Conservation (phyloP, 1,140 invertebrate genomes). For the Neodiprion pinetum region DNA sequence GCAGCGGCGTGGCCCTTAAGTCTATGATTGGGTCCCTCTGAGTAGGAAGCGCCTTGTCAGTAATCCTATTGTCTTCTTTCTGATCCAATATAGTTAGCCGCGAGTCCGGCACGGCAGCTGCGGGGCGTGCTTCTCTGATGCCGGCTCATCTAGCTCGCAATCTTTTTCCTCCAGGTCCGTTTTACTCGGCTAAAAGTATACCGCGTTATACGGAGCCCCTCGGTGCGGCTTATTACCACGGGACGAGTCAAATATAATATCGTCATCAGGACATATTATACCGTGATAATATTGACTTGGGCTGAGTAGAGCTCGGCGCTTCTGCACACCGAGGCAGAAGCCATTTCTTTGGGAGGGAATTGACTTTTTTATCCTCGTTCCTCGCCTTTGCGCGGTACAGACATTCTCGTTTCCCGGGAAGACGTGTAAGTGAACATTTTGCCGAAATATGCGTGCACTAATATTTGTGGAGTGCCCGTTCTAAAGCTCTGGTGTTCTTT, state of each 20-base stretch:
- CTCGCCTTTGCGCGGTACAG: not conserved
- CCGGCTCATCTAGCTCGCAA: no score
- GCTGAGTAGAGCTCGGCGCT: not conserved
- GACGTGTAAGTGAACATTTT: no score
- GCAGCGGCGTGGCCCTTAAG: not conserved
- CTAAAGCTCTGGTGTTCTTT: no score
- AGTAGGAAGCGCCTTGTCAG: constrained; percentile 16
- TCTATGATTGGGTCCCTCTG: constrained; percentile 13
- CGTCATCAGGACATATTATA: not conserved
- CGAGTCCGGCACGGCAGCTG: not conserved
- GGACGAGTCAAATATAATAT: not conserved
- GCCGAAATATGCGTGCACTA: no score
- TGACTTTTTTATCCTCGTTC: not conserved
- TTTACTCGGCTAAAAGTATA: not conserved
- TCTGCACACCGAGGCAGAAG: not conserved
- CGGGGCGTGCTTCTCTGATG: no score
- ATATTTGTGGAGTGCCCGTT: no score
- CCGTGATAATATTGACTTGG: constrained; percentile 1
- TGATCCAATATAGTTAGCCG: constrained; percentile 10
- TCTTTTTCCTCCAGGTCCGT: no score
- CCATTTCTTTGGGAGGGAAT: not conserved
- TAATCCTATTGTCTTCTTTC: constrained; percentile 17
- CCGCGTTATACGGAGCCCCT: not conserved
- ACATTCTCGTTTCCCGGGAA: no score
- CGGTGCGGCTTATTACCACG: not conserved